Evolutionary conservation across 2,113 vertebrate genomes (phyloP), one percentile per base, ranked within the genome.

Genomic region (Cariama cristata): DNA sequence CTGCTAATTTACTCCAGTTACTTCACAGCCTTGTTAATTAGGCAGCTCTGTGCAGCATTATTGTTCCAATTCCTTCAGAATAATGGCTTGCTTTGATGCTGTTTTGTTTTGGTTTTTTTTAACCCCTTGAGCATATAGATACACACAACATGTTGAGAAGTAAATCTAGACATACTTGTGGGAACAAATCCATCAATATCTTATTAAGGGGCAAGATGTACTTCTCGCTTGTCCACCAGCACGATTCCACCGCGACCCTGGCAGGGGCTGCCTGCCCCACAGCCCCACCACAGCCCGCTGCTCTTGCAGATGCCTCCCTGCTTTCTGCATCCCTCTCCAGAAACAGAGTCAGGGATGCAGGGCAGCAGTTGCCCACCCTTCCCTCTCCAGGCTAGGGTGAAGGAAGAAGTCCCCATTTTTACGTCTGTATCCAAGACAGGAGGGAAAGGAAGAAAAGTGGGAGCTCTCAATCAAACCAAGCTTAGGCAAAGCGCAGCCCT

Each of bases 1-100:
- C 50, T 87, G n/a, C 13, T 58, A 95, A 89, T 74, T 94, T 80
- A 38, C 79, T 91, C 28, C 81, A 60, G 47, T 96, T 94, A 71
- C 49, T 91, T 84, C 56, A 53, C 79, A 79, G 56, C 40, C 80
- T 96, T 90, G 60, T 91, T 97, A 97, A 96, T 94, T 93, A 97
- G 45, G 50, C 22, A 94, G 44, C 45, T 91, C 56, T 80, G 33
- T 71, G 23, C 42, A 81, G 20, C 49, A 67, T 66, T 96, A 66
- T 71, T 93, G 23, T 86, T 85, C 27, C n/a, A 38, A 18, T 50
- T 94, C 66, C 66, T 86, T 63, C 60, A 84, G 62, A 94, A 64
- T 63, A 91, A 69, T 1, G 2, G 8, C n/a, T 90, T 86, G 40
- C 20, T 94, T 83, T 88, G 84, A 35, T 62, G 35, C 10, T 67